A percentile compares a stretch with the other conserved stretches of the same genome.
phyloP scores from a whole-genome alignment of 2,888 invertebrate species.

The Drosophila emarginata region DNA sequence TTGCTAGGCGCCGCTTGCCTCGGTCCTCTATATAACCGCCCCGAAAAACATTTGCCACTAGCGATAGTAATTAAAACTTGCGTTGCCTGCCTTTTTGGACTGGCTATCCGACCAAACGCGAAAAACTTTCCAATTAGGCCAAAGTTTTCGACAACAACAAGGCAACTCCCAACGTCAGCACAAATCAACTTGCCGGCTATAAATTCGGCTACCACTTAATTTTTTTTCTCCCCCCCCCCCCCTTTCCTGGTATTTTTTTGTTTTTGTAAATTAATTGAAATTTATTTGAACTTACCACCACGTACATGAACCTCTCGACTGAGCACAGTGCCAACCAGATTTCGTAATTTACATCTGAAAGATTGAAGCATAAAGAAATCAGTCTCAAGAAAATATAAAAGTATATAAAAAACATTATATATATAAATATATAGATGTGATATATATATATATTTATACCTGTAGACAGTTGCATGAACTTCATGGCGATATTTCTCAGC shows the following conservation, averaged over 20 bases:
- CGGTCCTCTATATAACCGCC: neutral
- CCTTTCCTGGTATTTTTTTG: constrained; percentile 3
- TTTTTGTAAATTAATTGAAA: constrained; percentile 43
- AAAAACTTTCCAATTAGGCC: constrained; percentile 71
- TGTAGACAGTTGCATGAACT: constrained; percentile 92
- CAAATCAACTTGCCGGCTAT: constrained; percentile 61
- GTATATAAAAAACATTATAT: too few species aligned
- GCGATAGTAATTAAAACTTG: constrained; percentile 73
- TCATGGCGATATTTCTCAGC: constrained; percentile 91
- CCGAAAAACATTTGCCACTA: constrained; percentile 60
- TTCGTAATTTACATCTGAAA: constrained; percentile 85
- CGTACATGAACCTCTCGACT: constrained; percentile 94
- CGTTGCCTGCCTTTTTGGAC: constrained; percentile 67
- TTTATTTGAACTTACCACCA: constrained; percentile 87
- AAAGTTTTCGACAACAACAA: constrained; percentile 49
- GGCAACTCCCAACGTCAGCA: constrained; percentile 56
- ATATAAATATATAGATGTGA: neutral
- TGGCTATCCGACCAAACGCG: constrained; percentile 35
- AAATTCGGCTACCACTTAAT: constrained; percentile 40
- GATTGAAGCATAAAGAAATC: neutral
- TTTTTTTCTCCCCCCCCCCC: neutral
- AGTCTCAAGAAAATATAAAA: neutral
- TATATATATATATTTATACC: constrained; percentile 82
- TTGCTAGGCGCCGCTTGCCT: constrained; percentile 9
- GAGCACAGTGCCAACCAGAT: constrained; percentile 89